These are phyloP conservation scores for Sylvilagus floridanus DNA, from an alignment of 2,797 vertebrate species.

Conservation along the genomic window DNA sequence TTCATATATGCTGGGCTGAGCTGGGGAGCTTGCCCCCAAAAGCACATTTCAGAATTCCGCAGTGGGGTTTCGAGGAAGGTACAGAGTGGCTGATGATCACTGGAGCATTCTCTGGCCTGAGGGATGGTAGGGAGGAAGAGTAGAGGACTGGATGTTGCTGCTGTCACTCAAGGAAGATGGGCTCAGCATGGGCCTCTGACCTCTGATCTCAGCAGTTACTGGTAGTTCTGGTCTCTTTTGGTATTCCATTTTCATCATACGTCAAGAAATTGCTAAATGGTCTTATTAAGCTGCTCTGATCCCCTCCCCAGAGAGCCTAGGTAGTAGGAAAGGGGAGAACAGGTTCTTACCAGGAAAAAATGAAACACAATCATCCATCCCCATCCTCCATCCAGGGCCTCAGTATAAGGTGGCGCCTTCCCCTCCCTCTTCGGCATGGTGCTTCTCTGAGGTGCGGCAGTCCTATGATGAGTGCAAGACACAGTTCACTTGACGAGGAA, in stretches of 20 bases:
- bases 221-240: not conserved
- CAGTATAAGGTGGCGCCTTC: conserved; percentile 80
- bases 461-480: conserved; percentile 35
- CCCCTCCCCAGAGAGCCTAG: not conserved
- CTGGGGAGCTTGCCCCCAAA: not conserved
- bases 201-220: not conserved
- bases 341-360: conserved; percentile 92
- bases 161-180: not conserved
- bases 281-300: not conserved
- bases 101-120: not conserved
- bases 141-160: not conserved
- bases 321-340: not conserved
- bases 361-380: conserved; percentile 95
- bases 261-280: not conserved
- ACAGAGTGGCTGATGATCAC: not conserved
- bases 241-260: not conserved
- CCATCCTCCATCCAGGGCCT: conserved; percentile 91
- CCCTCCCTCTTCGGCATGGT: not conserved
- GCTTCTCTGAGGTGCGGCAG: conserved; percentile 8
- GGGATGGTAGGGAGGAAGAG: not conserved
- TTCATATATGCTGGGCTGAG: not conserved
- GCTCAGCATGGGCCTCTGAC: not conserved
- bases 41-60: not conserved
- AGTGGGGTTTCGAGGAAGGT: not conserved
- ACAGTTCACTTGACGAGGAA: not conserved